phyloP scores from a whole-genome alignment of 2,113 vertebrate species.

The Pachyramphus minor region DNA sequence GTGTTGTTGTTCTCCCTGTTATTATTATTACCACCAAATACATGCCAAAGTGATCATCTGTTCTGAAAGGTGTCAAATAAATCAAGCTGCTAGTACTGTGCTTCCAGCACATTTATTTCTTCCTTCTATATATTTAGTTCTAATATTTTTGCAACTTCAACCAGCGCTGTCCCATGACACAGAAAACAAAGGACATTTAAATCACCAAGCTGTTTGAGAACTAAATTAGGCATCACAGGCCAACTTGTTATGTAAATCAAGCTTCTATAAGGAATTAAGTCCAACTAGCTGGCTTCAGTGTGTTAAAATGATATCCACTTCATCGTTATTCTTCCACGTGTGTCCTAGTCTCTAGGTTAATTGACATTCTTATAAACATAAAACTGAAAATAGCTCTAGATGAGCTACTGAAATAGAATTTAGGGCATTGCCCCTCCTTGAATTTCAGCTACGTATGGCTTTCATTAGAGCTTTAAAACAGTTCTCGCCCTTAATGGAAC shows the following conservation, averaged over 20 bases:
- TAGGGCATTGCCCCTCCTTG: slow-evolving; percentile 48
- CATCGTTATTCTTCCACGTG: slow-evolving; percentile 48
- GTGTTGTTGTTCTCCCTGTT: background rate
- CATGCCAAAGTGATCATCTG: background rate
- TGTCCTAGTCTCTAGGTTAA: slow-evolving; percentile 59
- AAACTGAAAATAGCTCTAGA: slow-evolving; percentile 58
- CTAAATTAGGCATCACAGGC: slow-evolving; percentile 60
- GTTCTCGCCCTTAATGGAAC: slow-evolving; percentile 70
- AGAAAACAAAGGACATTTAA: background rate
- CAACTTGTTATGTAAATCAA: slow-evolving; percentile 68
- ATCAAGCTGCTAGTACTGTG: background rate
- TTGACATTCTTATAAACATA: slow-evolving; percentile 68
- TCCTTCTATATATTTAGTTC: background rate
- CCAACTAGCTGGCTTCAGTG: slow-evolving; percentile 64
- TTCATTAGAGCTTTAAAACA: slow-evolving; percentile 62
- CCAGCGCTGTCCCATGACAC: background rate
- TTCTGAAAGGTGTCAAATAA: background rate
- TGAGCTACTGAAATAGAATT: slow-evolving; percentile 59
- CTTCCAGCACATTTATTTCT: background rate
- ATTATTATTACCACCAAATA: background rate
- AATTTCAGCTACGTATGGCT: slow-evolving; percentile 19
- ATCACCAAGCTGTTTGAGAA: background rate
- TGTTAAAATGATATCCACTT: slow-evolving; percentile 66
- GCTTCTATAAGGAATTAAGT: slow-evolving; percentile 58
- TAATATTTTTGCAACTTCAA: background rate